phyloP scores from a whole-genome alignment of 2,113 vertebrate genomes.

The Trochalopteron elliotii region DNA sequence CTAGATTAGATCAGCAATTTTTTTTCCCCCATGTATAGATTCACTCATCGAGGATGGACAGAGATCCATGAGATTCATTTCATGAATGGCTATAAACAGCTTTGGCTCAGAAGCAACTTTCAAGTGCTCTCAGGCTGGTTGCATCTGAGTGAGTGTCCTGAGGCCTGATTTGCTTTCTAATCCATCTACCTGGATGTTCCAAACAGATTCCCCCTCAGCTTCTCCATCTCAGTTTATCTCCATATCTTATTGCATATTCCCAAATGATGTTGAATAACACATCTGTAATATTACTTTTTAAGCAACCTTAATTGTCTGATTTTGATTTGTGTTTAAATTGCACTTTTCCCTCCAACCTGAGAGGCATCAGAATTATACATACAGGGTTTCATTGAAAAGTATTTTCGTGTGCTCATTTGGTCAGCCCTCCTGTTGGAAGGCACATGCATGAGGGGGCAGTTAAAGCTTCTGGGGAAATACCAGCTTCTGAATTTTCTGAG shows the following conservation, averaged over 20 bases:
- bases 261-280: neutral
- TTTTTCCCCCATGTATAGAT: neutral
- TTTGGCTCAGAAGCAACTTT: neutral
- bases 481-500: conserved; percentile 17
- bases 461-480: conserved; percentile 40
- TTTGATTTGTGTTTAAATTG: conserved; percentile 48
- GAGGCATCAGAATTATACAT: neutral
- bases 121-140: neutral
- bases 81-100: neutral
- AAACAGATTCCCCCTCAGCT: neutral
- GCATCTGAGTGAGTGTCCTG: neutral
- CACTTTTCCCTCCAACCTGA: conserved; percentile 34
- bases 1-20: neutral
- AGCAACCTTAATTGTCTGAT: conserved; percentile 43
- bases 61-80: neutral
- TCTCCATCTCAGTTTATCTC: neutral
- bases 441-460: neutral
- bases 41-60: neutral
- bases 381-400: neutral
- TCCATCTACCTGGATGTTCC: neutral
- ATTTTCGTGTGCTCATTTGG: neutral
- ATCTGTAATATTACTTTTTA: conserved; percentile 20
- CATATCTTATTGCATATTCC: neutral
- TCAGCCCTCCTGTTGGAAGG: neutral
- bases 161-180: neutral